Conservation (phyloP, 35 echinoderm and acorn worm species). For the Apostichopus californicus region DNA sequence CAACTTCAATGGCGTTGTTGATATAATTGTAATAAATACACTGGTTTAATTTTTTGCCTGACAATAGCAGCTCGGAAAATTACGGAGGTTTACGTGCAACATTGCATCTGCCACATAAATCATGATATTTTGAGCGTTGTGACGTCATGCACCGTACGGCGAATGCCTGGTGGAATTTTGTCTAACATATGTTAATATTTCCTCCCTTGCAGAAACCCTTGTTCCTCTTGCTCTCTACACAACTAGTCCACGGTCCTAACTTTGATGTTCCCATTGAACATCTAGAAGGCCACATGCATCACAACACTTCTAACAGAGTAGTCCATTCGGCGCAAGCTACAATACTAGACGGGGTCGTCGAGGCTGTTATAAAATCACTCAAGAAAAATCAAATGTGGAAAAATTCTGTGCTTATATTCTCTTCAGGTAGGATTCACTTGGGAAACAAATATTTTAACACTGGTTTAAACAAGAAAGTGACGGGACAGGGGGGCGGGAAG, state of each 20-base stretch:
- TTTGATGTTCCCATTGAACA: conserved; percentile 20
- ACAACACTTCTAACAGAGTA: background rate
- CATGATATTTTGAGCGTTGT: too few species aligned
- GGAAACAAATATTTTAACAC: background rate
- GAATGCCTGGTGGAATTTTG: background rate
- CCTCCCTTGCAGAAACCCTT: conserved; percentile 38
- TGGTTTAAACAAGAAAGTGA: too few species aligned
- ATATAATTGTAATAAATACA: too few species aligned
- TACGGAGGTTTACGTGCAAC: too few species aligned
- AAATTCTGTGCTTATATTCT: conserved; percentile 39
- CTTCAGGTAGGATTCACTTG: conserved; percentile 20
- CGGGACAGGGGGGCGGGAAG: too few species aligned
- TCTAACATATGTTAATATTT: background rate
- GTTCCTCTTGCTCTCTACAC: conserved; percentile 43
- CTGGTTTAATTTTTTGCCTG: too few species aligned
- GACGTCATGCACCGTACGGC: too few species aligned
- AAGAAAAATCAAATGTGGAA: conserved; percentile 45
- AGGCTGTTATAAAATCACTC: background rate
- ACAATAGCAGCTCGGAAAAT: too few species aligned
- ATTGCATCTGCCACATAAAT: too few species aligned
- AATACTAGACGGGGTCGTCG: conserved; percentile 32
- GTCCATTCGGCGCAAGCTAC: conserved; percentile 19
- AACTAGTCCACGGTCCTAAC: conserved; percentile 39
- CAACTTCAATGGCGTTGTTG: too few species aligned
- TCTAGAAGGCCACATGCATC: background rate